Conservation (phyloP, 2,113 vertebrate genomes). For the Phalacrocorax aristotelis region DNA sequence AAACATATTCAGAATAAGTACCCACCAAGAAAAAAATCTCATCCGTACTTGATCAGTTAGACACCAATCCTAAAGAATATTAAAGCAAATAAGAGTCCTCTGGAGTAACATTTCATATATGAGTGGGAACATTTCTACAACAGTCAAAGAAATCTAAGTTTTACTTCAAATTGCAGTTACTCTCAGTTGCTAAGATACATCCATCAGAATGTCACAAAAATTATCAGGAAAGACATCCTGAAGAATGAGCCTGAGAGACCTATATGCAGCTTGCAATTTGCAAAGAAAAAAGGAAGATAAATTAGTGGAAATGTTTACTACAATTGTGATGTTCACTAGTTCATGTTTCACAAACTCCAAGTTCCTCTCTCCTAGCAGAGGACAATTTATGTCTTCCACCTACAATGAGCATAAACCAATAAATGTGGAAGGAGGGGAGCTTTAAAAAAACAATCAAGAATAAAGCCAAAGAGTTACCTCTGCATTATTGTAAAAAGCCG, state of each 20-base stretch:
- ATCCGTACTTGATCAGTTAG: background rate
- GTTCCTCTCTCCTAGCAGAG: background rate
- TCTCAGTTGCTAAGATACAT: slow-evolving; percentile 59
- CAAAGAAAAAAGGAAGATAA: background rate
- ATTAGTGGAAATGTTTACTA: slow-evolving; percentile 34
- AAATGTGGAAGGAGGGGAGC: background rate
- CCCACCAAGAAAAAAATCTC: background rate
- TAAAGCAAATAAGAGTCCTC: slow-evolving; percentile 29
- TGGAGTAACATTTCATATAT: too few species aligned
- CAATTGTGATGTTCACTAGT: background rate
- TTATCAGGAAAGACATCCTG: slow-evolving; percentile 26
- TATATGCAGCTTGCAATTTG: background rate
- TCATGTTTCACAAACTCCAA: background rate
- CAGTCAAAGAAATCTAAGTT: slow-evolving; percentile 40
- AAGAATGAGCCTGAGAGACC: slow-evolving; percentile 26
- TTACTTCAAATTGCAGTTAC: slow-evolving; percentile 50
- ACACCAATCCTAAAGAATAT: background rate
- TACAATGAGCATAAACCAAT: background rate
- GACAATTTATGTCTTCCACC: background rate
- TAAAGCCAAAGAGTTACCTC: slow-evolving; percentile 81
- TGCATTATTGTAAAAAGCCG: slow-evolving; percentile 98
- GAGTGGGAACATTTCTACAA: slow-evolving; percentile 65
- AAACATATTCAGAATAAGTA: background rate
- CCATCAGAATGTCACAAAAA: slow-evolving; percentile 39
- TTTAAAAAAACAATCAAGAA: background rate